These are phyloP conservation scores for Embiotoca jacksoni DNA, from an alignment of 2,113 vertebrate species.

Conservation along the genomic window DNA sequence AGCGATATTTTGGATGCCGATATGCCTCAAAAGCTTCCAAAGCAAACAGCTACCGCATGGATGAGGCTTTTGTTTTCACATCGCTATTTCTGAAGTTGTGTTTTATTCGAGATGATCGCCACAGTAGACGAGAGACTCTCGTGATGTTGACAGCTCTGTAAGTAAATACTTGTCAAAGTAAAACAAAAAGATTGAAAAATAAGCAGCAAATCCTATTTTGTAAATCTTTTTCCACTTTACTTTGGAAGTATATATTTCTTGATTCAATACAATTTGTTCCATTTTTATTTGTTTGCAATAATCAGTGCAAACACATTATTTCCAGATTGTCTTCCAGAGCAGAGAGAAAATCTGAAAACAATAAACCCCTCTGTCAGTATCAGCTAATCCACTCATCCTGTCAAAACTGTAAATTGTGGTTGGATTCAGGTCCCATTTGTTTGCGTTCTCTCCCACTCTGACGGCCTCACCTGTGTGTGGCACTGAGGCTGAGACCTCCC, in stretches of 20 bases:
- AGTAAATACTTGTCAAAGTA: too few species aligned
- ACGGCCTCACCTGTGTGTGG: constrained; percentile 86
- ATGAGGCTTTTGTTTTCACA: too few species aligned
- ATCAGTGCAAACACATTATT: not conserved
- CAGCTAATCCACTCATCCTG: constrained; percentile 6
- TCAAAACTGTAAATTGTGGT: not conserved
- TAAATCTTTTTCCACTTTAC: not conserved
- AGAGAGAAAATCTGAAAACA: not conserved
- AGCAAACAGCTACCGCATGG: too few species aligned
- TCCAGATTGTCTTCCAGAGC: not conserved
- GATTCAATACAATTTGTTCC: not conserved
- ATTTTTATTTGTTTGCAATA: not conserved
- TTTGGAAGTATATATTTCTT: too few species aligned
- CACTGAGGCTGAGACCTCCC: constrained; percentile 86
- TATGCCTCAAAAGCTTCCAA: not conserved
- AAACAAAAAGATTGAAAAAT: not conserved
- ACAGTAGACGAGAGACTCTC: too few species aligned
- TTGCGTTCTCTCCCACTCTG: not conserved
- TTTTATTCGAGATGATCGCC: too few species aligned
- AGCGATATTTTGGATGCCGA: constrained; percentile 14
- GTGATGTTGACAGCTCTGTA: too few species aligned
- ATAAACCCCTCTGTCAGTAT: too few species aligned
- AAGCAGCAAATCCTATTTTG: not conserved
- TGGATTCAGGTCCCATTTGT: not conserved
- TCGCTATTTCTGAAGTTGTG: too few species aligned